These are phyloP conservation scores for Chelidonichthys spinosus DNA, from an alignment of 2,797 vertebrate species.

Conservation along the genomic window DNA sequence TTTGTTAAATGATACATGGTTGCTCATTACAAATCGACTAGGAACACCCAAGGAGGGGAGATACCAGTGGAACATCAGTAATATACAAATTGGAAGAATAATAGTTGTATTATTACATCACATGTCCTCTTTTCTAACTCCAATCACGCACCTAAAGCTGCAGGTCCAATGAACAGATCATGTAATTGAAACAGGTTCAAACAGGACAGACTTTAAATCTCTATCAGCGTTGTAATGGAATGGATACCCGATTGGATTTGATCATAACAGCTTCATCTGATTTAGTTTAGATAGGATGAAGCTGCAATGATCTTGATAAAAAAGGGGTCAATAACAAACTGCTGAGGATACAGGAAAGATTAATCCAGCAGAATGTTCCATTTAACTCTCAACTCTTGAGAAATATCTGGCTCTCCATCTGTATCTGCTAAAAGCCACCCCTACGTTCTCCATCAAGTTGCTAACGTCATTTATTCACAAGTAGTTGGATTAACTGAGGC, in stretches of 20 bases:
- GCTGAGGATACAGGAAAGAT: not conserved
- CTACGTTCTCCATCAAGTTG: not conserved
- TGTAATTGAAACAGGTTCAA: constrained; percentile 12
- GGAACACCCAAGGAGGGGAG: constrained; percentile 49
- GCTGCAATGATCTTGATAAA: not conserved
- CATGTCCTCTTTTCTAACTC: not conserved
- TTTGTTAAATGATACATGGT: constrained; percentile 62
- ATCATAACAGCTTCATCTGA: constrained; percentile 3
- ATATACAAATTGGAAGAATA: not conserved
- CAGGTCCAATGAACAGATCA: constrained; percentile 18
- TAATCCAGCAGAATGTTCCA: not conserved
- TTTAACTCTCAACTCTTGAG: not conserved
- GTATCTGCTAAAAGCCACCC: not conserved
- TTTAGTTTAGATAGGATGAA: constrained; percentile 27
- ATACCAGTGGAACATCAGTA: not conserved
- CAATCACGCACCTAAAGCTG: constrained; percentile 19
- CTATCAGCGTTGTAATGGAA: no score
- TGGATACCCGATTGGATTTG: no score
- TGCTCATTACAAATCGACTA: constrained; percentile 42
- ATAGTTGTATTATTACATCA: not conserved
- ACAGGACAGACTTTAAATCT: not conserved
- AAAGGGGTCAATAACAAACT: not conserved
- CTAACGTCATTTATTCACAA: not conserved
- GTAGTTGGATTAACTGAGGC: not conserved
- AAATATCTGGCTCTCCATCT: not conserved